Evolutionary conservation across 2,888 invertebrate genomes (phyloP), one percentile per base, ranked within the genome.

Genomic region (Eupithecia subumbrata): DNA sequence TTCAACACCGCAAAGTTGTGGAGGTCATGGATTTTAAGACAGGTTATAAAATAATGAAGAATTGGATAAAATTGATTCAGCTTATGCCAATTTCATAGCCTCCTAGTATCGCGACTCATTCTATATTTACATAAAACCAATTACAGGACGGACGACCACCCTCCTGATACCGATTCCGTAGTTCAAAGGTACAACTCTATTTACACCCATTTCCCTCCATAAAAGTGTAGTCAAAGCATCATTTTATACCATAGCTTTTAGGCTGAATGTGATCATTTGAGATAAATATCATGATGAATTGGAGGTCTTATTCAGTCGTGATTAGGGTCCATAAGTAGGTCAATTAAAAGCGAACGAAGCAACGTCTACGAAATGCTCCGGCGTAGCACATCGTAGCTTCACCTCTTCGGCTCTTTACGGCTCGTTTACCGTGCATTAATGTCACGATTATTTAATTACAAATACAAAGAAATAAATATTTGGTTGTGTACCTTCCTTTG

Each of bases 91-190:
- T 25, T 78, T 76, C 78, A 45, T 43, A 84, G 79, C 82, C 85
- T 68, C 68, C 79, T 75, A 74, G 83, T 81, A 83, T 83, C 84
- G 84, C 84, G 81, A 83, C 81, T 85, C 83, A 84, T 86, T 86
- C 84, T 84, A 85, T 90, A 91, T 91, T 91, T 90, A 90, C 91
- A 91, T 91, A 91, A 91, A 91, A 91, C 88, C 90, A 91, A 91
- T 91, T 91, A 91, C 87, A 80, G 84, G 75, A 68, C 76, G 76
- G 71, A 66, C 71, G 87, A 84, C 82, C 86, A 85, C 83, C 85
- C 66, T 60, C 66, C 76, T 81, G 84, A 83, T 81, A 78, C 84
- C 79, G 71, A 76, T 74, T 48, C 70, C 63, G 56, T 70, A 72
- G 72, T 71, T 75, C 72, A 72, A 69, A 76, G 76, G 72, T 77